Evolutionary conservation across 2,113 vertebrate genomes (phyloP).

Genomic region (Cheirogaleus medius): DNA sequence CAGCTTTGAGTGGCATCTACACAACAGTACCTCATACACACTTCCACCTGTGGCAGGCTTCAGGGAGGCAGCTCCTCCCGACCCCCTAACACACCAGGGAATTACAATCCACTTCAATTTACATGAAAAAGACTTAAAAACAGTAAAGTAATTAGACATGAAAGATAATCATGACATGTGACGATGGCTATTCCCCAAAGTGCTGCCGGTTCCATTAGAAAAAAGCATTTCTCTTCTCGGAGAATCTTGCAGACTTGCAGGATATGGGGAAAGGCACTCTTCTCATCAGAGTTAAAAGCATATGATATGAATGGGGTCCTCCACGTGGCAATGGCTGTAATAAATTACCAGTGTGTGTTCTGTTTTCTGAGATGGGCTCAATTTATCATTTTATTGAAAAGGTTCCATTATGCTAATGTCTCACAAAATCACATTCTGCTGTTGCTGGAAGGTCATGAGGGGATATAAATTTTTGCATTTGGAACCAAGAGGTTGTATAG

Average conservation of each 20-base stretch:
- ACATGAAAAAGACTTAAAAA: conserved; percentile 72
- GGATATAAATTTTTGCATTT: conserved; percentile 79
- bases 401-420: conserved; percentile 91
- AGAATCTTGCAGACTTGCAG: conserved; percentile 46
- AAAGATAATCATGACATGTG: conserved; percentile 77
- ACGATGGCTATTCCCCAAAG: conserved; percentile 76
- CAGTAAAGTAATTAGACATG: conserved; percentile 74
- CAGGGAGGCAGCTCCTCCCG: not conserved
- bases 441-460: conserved; percentile 82
- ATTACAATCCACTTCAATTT: conserved; percentile 65
- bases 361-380: conserved; percentile 86
- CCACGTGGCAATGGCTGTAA: conserved; percentile 73
- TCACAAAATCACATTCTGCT: conserved; percentile 83
- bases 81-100: not conserved
- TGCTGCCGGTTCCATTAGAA: conserved; percentile 69
- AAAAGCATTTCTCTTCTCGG: conserved; percentile 66
- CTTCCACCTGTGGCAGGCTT: not conserved
- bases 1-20: not conserved
- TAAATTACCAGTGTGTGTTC: conserved; percentile 86
- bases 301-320: conserved; percentile 78
- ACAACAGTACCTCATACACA: accelerated
- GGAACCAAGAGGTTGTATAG: conserved; percentile 59
- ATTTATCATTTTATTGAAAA: conserved; percentile 90
- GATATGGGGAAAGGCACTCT: conserved; percentile 52
- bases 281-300: conserved; percentile 87